Evolutionary conservation across 2,888 invertebrate genomes (phyloP), one percentile per base, ranked within the genome.

Genomic region (Oxycera nigricornis): DNA sequence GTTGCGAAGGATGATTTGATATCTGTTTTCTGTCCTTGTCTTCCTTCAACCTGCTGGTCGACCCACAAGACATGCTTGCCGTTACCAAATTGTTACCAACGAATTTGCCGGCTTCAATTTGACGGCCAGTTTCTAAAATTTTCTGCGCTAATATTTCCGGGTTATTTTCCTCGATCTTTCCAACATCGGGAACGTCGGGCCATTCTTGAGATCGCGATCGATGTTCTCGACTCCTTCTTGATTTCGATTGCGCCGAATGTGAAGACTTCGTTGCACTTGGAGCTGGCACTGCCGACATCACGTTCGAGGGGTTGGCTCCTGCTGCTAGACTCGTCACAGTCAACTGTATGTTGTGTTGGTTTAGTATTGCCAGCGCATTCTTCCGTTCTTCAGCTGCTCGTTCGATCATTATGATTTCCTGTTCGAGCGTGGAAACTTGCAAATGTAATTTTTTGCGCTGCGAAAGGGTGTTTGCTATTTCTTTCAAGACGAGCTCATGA

Each of bases 111-210:
- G 94, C 94, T 86, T 96, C 95, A 75, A 95, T 92, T 86, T 95
- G 95, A 1, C 95, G 88, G 4, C 95, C 95, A 0, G 94, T 94
- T 84, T 95, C 95, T 41, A 95, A 86, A 78, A 96, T 95, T 83
- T 96, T 96, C 83, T 94, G 94, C 0, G 95, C 95, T 72, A 95
- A 86, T 70, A 95, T 89, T 84, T 95, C 95, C 0, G 95, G 95
- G 86, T 96, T 95, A 82, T 94, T 94, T 82, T 96, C 96, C 82
- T 95, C 94, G 75, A 95, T 95, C 85, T 95, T 95, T 1, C 93
- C 94, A 70, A 95, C 90, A 79, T 95, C 94, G 1, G 95, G 95
- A 31, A 95, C 92, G 80, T 95, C 94, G 0, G 95, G 95, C 95
- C 95, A 95, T 82, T 95, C 95, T 81, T 95, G 94, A 0, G 94